Evolutionary conservation across 2,888 invertebrate species (phyloP).

Genomic region (Parascotia fuliginaria): DNA sequence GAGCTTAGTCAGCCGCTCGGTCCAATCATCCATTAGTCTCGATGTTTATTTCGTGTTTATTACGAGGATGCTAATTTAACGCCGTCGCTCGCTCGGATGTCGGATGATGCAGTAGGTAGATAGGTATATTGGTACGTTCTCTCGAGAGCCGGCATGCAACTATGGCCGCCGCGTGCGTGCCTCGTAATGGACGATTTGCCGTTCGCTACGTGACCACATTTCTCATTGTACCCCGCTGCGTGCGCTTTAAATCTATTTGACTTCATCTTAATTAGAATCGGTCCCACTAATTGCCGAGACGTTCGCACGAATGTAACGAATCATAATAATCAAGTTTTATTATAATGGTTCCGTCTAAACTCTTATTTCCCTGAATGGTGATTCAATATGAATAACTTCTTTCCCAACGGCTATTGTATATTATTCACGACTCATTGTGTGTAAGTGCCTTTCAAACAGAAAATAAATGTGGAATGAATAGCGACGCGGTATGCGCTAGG

Average conservation of each 20-base stretch:
- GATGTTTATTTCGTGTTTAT: slow-evolving; percentile 79
- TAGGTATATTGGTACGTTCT: too few species aligned
- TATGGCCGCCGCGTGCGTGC: slow-evolving; percentile 18
- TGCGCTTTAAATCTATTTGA: slow-evolving; percentile 55
- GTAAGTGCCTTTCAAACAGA: slow-evolving; percentile 68
- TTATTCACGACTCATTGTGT: slow-evolving; percentile 78
- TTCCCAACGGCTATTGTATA: slow-evolving; percentile 70
- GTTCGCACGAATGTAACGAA: slow-evolving; percentile 62
- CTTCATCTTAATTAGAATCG: slow-evolving; percentile 63
- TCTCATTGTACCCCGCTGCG: slow-evolving; percentile 32
- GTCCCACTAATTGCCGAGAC: slow-evolving; percentile 54
- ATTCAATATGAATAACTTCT: slow-evolving; percentile 64
- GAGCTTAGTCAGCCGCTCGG: slow-evolving; percentile 13
- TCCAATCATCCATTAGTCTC: slow-evolving; percentile 79
- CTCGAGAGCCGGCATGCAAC: slow-evolving; percentile 22
- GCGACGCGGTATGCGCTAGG: slow-evolving; percentile 36
- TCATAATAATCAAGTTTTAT: slow-evolving; percentile 65
- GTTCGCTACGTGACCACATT: slow-evolving; percentile 45
- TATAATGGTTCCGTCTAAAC: slow-evolving; percentile 58
- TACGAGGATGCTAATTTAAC: slow-evolving; percentile 71
- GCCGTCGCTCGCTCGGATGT: slow-evolving; percentile 55
- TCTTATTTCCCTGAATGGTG: slow-evolving; percentile 62
- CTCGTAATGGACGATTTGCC: slow-evolving; percentile 47
- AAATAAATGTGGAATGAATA: slow-evolving; percentile 72
- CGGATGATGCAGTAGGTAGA: slow-evolving; percentile 56